These are phyloP conservation scores for Cossypha caffra DNA, from an alignment of 2,797 vertebrate species.

Conservation along the genomic window DNA sequence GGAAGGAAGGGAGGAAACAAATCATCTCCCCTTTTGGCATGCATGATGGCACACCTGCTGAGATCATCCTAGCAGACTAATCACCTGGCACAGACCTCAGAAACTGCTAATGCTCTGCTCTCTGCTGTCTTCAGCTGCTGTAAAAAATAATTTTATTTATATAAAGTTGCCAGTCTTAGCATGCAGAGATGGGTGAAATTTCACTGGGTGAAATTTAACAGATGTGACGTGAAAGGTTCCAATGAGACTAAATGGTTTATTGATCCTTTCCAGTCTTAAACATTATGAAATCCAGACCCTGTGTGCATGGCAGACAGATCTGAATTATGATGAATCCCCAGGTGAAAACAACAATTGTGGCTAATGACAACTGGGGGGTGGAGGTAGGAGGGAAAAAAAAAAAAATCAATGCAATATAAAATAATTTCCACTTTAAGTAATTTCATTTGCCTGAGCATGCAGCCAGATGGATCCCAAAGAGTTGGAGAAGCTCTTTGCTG, in stretches of 20 bases:
- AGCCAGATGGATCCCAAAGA: background rate
- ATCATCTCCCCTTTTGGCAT: background rate
- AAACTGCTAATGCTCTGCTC: background rate
- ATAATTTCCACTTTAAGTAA: slow-evolving; percentile 18
- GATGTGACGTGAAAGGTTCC: background rate
- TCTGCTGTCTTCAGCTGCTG: background rate
- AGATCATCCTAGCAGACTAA: slow-evolving; percentile 8
- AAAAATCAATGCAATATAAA: background rate
- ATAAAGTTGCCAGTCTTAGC: background rate
- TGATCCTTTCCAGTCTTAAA: slow-evolving; percentile 39
- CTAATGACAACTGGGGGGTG: background rate
- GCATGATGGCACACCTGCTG: slow-evolving; percentile 2
- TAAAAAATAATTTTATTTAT: background rate
- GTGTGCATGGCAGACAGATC: background rate
- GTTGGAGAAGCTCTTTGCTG: background rate
- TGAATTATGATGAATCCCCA: slow-evolving; percentile 38
- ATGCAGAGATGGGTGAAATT: background rate
- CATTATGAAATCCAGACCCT: slow-evolving; percentile 40
- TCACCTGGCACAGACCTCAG: background rate
- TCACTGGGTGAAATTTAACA: slow-evolving; percentile 20
- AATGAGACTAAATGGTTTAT: slow-evolving; percentile 37
- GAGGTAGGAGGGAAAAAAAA: too few species aligned
- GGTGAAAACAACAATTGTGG: slow-evolving; percentile 26
- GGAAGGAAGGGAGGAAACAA: background rate
- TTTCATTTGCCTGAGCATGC: background rate